Evolutionary conservation across 30 jellyfish, hydroid and myxozoan species (phyloP).

Genomic region (Pseudorhiza aurosa): DNA sequence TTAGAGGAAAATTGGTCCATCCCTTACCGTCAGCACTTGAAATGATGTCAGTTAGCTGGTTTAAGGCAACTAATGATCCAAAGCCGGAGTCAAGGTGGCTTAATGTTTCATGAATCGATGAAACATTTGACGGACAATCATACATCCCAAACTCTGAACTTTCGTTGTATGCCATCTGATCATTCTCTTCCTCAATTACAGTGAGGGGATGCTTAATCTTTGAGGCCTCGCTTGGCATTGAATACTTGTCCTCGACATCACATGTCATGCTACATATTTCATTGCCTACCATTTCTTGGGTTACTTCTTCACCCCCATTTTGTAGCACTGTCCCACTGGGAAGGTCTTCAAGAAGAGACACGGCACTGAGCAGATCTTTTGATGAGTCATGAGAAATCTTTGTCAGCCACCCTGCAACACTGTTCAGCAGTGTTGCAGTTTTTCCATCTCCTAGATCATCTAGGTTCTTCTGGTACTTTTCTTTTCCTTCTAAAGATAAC

Average conservation of each 20-base stretch:
- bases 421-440: constrained; percentile 28
- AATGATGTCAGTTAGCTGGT: no score
- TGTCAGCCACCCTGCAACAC: constrained; percentile 48
- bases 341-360: constrained; percentile 24
- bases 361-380: constrained; percentile 16
- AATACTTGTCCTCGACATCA: constrained; percentile 14
- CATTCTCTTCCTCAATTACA: constrained; percentile 50
- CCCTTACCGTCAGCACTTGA: background rate
- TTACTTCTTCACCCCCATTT: background rate
- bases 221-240: background rate
- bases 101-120: background rate
- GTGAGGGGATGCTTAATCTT: constrained; percentile 28
- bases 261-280: background rate
- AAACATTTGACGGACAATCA: background rate
- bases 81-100: constrained; percentile 10
- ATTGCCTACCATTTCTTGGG: background rate
- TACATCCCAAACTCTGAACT: background rate
- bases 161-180: background rate
- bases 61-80: background rate
- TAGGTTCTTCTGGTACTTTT: constrained; percentile 21
- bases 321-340: background rate
- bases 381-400: constrained; percentile 36
- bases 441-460: constrained; percentile 56
- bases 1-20: no score
- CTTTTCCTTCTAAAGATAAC: background rate